Evolutionary conservation across 2,797 vertebrate genomes (phyloP).

Genomic region (Percopsis omiscomaycus): DNA sequence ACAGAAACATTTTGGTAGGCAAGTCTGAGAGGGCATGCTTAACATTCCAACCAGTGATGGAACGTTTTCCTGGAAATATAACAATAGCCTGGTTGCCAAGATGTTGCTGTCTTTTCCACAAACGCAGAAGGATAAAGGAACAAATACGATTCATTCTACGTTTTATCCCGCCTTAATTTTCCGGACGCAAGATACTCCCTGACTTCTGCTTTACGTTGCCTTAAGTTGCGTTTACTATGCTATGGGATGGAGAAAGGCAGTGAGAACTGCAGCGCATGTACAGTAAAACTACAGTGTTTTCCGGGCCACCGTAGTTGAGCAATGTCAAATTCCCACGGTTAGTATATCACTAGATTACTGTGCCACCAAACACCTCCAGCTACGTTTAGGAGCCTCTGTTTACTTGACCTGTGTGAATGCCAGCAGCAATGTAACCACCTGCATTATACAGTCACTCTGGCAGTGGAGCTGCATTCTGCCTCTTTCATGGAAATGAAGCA

Average conservation of each 20-base stretch:
- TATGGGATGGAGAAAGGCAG: not conserved
- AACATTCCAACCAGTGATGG: no score
- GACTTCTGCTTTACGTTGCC: no score
- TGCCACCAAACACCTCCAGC: constrained; percentile 25
- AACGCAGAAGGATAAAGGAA: no score
- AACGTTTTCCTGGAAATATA: no score
- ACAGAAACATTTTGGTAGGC: no score
- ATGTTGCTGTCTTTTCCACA: no score
- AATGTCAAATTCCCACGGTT: constrained; percentile 33
- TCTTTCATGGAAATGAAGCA: constrained; percentile 59
- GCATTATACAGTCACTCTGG: constrained; percentile 26
- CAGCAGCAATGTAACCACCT: constrained; percentile 27
- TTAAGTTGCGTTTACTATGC: not conserved
- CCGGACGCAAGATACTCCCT: no score
- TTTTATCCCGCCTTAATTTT: no score
- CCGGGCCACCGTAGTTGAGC: constrained; percentile 17
- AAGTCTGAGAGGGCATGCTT: no score
- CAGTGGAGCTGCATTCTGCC: constrained; percentile 29
- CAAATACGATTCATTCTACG: no score
- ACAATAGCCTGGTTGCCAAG: no score
- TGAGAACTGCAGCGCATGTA: not conserved
- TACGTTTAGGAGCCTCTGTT: constrained; percentile 26
- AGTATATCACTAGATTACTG: constrained; percentile 27
- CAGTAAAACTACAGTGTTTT: constrained; percentile 1
- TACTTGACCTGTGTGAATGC: constrained; percentile 35